Percentiles rank a stretch among this genome's conserved stretches.
Evolutionary conservation across 2,888 invertebrate species (phyloP).

Genomic region (Orthonevra nobilis): DNA sequence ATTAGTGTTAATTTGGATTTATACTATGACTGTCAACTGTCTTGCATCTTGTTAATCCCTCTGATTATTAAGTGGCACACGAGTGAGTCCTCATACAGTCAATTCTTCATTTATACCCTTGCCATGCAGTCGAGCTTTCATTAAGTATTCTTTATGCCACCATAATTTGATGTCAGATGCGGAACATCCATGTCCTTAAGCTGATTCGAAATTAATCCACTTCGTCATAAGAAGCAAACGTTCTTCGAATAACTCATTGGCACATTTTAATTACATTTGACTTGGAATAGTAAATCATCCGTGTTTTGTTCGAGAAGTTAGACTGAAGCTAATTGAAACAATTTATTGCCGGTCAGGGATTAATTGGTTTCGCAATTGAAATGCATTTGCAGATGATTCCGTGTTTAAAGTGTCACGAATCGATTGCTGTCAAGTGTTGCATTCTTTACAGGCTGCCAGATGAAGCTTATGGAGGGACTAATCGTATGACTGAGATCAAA

Average conservation of each 20-base stretch:
- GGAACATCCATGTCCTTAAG: background rate
- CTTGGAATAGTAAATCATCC: conserved; percentile 54
- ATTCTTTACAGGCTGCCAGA: no score
- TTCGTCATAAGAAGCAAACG: conserved; percentile 3
- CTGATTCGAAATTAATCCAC: conserved; percentile 16
- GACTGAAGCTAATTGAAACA: conserved; percentile 58
- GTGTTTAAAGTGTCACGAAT: no score
- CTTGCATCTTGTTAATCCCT: conserved; percentile 55
- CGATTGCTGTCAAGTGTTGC: no score
- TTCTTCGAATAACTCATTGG: background rate
- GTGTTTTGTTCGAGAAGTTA: conserved; percentile 8
- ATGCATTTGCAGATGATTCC: conserved; percentile 49
- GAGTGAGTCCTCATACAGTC: no score
- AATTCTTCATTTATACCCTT: no score
- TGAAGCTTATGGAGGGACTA: no score
- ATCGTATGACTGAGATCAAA: no score
- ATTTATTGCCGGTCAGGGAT: conserved; percentile 59
- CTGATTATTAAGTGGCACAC: conserved; percentile 39
- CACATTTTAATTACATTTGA: conserved; percentile 62
- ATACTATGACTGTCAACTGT: conserved; percentile 44
- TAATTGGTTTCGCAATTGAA: conserved; percentile 51
- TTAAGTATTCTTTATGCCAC: conserved; percentile 20
- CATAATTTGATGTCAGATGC: conserved; percentile 4
- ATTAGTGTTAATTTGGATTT: conserved; percentile 16
- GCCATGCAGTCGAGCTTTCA: no score